These are phyloP conservation scores for Heliconius eleuchia DNA, from an alignment of 1,140 invertebrate genomes.

Conservation along the genomic window DNA sequence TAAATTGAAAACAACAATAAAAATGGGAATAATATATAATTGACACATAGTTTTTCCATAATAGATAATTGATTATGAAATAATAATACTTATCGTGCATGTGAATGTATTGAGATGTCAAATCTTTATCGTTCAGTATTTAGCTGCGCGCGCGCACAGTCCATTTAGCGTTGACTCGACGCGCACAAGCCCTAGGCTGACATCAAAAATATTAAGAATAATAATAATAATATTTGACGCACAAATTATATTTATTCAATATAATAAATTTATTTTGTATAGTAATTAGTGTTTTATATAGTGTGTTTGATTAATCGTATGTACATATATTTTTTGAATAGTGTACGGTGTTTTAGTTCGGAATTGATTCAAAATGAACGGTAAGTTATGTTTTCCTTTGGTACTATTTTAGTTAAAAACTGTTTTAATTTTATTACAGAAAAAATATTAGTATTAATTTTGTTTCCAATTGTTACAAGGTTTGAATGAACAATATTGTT, in stretches of 20 bases:
- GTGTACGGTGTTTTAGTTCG: constrained; percentile 22
- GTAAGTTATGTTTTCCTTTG: constrained; percentile 24
- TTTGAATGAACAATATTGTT: too few relatives aligned
- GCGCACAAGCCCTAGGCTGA: constrained; percentile 22
- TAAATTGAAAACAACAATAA: too few relatives aligned
- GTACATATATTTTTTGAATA: constrained; percentile 16
- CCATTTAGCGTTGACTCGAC: constrained; percentile 28
- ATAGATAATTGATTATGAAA: constrained; percentile 23
- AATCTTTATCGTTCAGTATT: constrained; percentile 29
- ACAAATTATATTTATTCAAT: background rate
- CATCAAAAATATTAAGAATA: background rate
- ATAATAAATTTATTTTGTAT: background rate
- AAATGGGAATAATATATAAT: too few relatives aligned
- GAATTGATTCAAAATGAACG: constrained; percentile 31
- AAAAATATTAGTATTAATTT: too few relatives aligned
- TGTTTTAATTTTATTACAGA: too few relatives aligned
- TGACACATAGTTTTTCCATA: too few relatives aligned
- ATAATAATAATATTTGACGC: background rate
- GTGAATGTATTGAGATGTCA: constrained; percentile 27
- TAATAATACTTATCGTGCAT: constrained; percentile 25
- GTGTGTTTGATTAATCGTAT: background rate
- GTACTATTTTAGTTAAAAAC: background rate
- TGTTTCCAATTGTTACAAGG: too few relatives aligned
- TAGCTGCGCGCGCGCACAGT: constrained; percentile 29
- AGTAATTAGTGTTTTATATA: constrained; percentile 17